Evolutionary conservation across 2,113 vertebrate species (phyloP).

Genomic region (Zingel zingel): DNA sequence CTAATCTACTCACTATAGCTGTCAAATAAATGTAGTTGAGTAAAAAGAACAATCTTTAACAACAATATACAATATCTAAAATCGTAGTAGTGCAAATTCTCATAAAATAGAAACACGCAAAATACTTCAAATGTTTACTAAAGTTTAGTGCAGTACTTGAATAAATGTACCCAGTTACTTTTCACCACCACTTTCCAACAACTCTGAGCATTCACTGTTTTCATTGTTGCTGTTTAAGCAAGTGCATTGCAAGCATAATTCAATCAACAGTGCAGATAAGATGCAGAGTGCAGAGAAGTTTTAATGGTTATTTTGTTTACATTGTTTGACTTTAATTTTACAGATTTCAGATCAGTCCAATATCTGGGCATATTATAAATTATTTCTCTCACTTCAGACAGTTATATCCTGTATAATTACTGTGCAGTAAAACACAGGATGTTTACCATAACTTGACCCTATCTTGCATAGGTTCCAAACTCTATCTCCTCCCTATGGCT

Average conservation of each 20-base stretch:
- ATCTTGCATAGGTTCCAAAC: slow-evolving; percentile 32
- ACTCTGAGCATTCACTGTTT: neutral
- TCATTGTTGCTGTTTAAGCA: slow-evolving; percentile 1
- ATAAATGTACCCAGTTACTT: neutral
- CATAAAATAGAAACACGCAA: neutral
- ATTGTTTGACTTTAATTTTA: slow-evolving; percentile 1
- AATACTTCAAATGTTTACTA: neutral
- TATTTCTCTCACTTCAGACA: neutral
- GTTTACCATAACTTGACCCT: slow-evolving; percentile 56
- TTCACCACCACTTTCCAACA: neutral
- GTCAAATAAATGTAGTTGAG: neutral
- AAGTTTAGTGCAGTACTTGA: neutral
- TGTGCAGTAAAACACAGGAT: slow-evolving; percentile 35
- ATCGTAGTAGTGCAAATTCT: neutral
- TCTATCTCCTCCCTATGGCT: slow-evolving; percentile 50
- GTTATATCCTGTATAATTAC: slow-evolving; percentile 23
- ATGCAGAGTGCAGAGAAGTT: neutral
- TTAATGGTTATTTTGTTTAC: slow-evolving; percentile 5
- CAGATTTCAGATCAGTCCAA: slow-evolving; percentile 12
- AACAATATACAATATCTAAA: too few relatives aligned
- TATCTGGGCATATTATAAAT: neutral
- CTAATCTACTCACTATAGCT: neutral
- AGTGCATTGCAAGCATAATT: neutral
- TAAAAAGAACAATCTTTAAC: neutral
- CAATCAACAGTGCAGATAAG: neutral